A percentile compares a stretch with the other conserved stretches of the same genome.
phyloP scores from a whole-genome alignment of 2,888 invertebrate genomes.

The Mythimna ferrago region DNA sequence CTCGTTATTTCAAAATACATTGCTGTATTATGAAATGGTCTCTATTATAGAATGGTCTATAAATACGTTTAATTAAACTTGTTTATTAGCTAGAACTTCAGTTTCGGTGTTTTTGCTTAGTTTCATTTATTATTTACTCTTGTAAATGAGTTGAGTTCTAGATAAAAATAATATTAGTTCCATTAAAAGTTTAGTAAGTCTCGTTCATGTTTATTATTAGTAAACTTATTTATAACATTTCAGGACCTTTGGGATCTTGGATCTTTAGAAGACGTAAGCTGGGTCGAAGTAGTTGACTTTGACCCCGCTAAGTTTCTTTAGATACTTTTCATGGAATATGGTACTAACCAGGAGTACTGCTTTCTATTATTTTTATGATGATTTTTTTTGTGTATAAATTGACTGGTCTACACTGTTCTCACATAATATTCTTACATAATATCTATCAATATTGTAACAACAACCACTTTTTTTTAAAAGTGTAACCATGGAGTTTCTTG shows the following conservation, averaged over 20 bases:
- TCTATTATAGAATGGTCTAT: conserved; percentile 6
- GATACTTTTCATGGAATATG: too few species aligned
- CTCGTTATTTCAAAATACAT: conserved; percentile 32
- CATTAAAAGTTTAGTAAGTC: conserved; percentile 16
- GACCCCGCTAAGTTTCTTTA: too few species aligned
- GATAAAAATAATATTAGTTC: not conserved
- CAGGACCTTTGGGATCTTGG: not conserved
- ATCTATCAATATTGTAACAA: too few species aligned
- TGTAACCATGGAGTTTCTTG: too few species aligned
- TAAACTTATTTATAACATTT: not conserved
- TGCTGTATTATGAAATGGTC: conserved; percentile 16
- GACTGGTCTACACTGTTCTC: too few species aligned
- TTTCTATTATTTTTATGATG: too few species aligned
- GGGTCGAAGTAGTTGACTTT: too few species aligned
- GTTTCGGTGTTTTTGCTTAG: conserved; percentile 18
- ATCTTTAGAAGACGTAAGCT: too few species aligned
- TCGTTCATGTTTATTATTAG: not conserved
- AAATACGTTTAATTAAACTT: conserved; percentile 46
- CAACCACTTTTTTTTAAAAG: too few species aligned
- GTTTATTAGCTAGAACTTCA: conserved; percentile 22
- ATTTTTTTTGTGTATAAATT: too few species aligned
- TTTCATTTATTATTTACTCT: conserved; percentile 16
- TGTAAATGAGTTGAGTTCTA: conserved; percentile 26
- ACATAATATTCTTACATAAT: too few species aligned
- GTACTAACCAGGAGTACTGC: too few species aligned